These are phyloP conservation scores for Drosophila yooni DNA, from an alignment of 2,888 invertebrate genomes.

Conservation along the genomic window DNA sequence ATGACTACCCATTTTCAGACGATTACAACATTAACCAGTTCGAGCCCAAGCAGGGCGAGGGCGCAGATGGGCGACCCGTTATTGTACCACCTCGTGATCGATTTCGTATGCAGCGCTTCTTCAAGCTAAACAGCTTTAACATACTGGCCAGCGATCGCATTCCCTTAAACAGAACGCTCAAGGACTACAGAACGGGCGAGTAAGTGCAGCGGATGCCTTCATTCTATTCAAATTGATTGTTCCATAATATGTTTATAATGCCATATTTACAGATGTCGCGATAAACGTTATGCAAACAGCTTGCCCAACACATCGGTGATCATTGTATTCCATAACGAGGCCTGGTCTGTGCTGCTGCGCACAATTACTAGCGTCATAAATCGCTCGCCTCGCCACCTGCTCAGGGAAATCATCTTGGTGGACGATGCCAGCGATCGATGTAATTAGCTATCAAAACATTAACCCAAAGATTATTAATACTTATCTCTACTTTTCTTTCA, in stretches of 20 bases:
- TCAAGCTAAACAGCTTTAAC: slow-evolving; percentile 94
- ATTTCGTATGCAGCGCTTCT: slow-evolving; percentile 91
- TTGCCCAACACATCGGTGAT: slow-evolving; percentile 96
- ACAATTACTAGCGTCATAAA: slow-evolving; percentile 97
- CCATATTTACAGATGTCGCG: slow-evolving; percentile 87
- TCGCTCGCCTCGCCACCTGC: slow-evolving; percentile 91
- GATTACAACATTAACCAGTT: slow-evolving; percentile 90
- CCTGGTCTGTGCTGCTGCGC: slow-evolving; percentile 97
- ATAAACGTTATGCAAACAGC: slow-evolving; percentile 86
- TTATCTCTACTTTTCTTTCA: slow-evolving; percentile 66
- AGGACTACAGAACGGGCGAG: slow-evolving; percentile 93
- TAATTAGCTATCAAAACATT: slow-evolving; percentile 78
- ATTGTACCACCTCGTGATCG: slow-evolving; percentile 90
- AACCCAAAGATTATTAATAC: neutral
- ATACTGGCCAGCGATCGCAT: slow-evolving; percentile 95
- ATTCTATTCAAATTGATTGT: neutral
- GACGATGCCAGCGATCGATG: slow-evolving; percentile 95
- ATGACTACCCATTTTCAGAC: slow-evolving; percentile 74
- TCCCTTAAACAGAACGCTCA: slow-evolving; percentile 92
- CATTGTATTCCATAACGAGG: slow-evolving; percentile 99
- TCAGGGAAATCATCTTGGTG: slow-evolving; percentile 94
- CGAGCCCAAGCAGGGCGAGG: slow-evolving; percentile 90
- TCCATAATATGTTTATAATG: neutral
- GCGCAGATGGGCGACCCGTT: slow-evolving; percentile 92
- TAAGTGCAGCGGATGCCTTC: slow-evolving; percentile 81